Base-by-base conservation (phyloP, 2,888 invertebrate species). In the Chrysodeixis includens region DNA sequence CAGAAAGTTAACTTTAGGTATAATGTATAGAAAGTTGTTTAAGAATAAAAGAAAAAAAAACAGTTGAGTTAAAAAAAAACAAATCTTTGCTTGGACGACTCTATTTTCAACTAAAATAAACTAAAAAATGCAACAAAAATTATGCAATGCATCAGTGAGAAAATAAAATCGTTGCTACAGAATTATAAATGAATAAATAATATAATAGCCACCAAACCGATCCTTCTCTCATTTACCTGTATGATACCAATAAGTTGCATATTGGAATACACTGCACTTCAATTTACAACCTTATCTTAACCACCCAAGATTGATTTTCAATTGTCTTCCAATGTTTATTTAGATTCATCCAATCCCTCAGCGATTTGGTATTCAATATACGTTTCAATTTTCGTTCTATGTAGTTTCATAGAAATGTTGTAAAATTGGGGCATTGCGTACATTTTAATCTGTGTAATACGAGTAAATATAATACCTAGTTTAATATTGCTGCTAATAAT, bases 331-430 rank as follows among this genome's bases (percentile, higher is more conserved):
- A 20, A 30, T n/a, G 9, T 60, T 63, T 68, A 62, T 54, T 63
- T 66, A 78, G 54, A 63, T 61, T 40, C 65, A 30, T 59, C 66
- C 22, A 71, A 68, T 53, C 65, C 67, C 61, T 76, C 53, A 10
- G 14, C 10, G 18, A 71, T 81, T 81, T 76, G 62, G 71, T 79
- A 72, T 79, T 69, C 79, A 74, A 81, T 76, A 79, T 65, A 68
- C 71, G 40, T 57, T 58, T 20, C 30, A 54, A 56, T 64, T 71
- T 69, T 62, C 58, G 56, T 68, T 66, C 69, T 64, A 63, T 64
- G 46, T 53, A 56, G 22, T 62, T 78, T 77, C 71, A 74, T 74
- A 71, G 71, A 78, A 80, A 62, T 59, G 69, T 57, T 61, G 77
- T 74, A 77, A 74, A 80, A 74, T 66, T 60, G 59, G 20, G 60